Evolutionary conservation across 1,140 invertebrate species (phyloP).

Genomic region (Nebria ingens): DNA sequence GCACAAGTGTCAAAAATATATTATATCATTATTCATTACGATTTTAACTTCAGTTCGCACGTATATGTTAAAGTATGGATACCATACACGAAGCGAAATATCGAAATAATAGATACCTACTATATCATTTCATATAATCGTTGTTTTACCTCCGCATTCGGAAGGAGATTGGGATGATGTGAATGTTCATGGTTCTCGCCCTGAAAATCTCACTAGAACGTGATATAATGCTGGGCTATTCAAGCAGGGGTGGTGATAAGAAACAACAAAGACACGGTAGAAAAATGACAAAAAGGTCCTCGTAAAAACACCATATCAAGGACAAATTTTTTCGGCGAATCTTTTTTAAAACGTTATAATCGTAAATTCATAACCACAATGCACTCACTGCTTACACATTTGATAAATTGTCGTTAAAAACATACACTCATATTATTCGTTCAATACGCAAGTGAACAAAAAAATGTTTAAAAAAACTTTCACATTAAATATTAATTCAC

Average conservation of each 20-base stretch:
- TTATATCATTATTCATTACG: no score
- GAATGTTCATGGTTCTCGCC: not conserved
- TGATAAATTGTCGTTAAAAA: not conserved
- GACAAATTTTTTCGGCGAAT: not conserved
- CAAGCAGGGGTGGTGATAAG: not conserved
- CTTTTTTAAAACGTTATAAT: not conserved
- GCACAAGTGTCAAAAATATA: no score
- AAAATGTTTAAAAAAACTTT: not conserved
- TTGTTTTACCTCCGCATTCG: not conserved
- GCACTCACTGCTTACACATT: not conserved
- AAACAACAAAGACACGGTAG: not conserved
- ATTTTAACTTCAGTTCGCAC: not conserved
- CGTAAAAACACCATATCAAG: not conserved
- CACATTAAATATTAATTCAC: not conserved
- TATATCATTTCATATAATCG: not conserved
- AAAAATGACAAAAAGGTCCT: not conserved
- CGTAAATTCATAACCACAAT: constrained; percentile 2
- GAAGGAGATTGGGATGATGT: not conserved
- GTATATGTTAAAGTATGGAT: no score
- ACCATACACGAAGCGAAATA: no score
- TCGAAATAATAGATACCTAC: constrained; percentile 1
- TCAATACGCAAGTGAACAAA: not conserved
- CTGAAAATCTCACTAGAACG: not conserved
- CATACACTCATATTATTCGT: not conserved
- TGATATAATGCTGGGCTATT: not conserved